These are phyloP conservation scores for Nipponia nippon DNA, from an alignment of 2,113 vertebrate genomes.

Conservation along the genomic window DNA sequence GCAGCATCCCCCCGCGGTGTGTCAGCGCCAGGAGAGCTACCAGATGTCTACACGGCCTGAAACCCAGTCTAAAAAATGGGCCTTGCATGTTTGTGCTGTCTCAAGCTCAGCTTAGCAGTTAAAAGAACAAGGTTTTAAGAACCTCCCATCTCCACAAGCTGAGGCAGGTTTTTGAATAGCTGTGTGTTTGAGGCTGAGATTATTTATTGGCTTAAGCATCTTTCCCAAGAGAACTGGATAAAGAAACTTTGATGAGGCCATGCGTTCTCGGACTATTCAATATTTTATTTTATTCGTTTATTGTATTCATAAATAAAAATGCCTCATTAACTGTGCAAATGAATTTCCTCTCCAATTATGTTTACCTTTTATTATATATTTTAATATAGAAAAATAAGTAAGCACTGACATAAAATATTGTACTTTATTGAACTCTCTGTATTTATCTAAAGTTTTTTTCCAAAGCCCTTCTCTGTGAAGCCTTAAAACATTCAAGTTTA, in stretches of 20 bases:
- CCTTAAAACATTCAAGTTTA: neutral
- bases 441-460: slow-evolving; percentile 16
- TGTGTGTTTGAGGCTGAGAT: neutral
- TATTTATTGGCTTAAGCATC: neutral
- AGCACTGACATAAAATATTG: neutral
- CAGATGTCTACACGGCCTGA: neutral
- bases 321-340: neutral
- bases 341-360: neutral
- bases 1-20: accelerated
- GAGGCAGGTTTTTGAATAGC: neutral
- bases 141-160: neutral
- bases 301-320: slow-evolving; percentile 21
- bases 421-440: neutral
- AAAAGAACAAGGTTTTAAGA: neutral
- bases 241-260: neutral
- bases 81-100: neutral
- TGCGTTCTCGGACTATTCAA: neutral
- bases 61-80: neutral
- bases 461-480: neutral
- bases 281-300: slow-evolving; percentile 1
- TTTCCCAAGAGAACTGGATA: neutral
- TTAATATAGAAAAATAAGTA: neutral
- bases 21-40: neutral
- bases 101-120: neutral
- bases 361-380: slow-evolving; percentile 2